These are phyloP conservation scores for Ctenopoma multispine DNA, from an alignment of 2,797 vertebrate genomes.

Conservation along the genomic window DNA sequence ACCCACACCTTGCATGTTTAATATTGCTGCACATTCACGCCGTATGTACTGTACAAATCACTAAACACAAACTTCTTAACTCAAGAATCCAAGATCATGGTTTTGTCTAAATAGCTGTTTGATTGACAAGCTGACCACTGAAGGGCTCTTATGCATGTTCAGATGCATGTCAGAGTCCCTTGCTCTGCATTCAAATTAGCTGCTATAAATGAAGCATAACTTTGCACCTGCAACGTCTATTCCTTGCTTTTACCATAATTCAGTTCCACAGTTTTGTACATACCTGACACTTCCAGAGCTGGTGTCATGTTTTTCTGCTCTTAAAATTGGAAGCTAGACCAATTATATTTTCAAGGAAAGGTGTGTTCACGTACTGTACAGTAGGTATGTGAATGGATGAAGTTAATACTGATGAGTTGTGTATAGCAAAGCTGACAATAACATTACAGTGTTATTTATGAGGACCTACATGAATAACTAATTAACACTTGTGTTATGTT, in stretches of 20 bases:
- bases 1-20: background rate
- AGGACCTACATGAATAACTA: no score
- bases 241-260: constrained; percentile 11
- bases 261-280: constrained; percentile 8
- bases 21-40: constrained; percentile 4
- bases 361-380: background rate
- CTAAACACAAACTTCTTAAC: no score
- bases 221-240: background rate
- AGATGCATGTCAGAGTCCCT: background rate
- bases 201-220: constrained; percentile 1
- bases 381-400: background rate
- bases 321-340: constrained; percentile 4
- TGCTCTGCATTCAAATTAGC: constrained; percentile 4
- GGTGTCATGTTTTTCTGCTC: constrained; percentile 2
- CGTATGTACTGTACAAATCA: no score
- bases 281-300: constrained; percentile 10
- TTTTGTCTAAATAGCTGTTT: no score
- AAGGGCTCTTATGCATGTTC: no score
- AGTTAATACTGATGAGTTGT: background rate
- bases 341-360: constrained; percentile 17
- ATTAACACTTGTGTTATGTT: no score
- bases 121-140: no score
- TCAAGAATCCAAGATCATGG: no score
- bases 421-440: background rate
- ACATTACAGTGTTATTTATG: background rate